Evolutionary conservation across 1,140 invertebrate genomes (phyloP), one percentile per base, ranked within the genome.

Genomic region (Brachionus sp.): DNA sequence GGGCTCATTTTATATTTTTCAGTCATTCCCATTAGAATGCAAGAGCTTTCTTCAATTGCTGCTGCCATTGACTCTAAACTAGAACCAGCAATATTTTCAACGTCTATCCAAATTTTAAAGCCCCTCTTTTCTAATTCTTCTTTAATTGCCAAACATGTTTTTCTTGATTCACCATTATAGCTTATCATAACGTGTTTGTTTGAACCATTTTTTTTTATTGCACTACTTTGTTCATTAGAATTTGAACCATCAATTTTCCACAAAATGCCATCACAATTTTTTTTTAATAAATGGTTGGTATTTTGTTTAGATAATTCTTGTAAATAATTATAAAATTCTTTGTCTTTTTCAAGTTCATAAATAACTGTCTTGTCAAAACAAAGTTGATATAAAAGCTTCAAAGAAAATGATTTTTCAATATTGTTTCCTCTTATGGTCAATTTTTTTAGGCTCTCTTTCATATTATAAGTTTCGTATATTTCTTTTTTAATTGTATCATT

Each of bases 31-130:
- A 88, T 83, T 9, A 89, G 53, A 5, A 89, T 84, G 2, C 88
- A 86, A 62, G 85, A 75, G 0, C 88, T 84, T 29, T 86, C 86
- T 77, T 89, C 88, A 10, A 89, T 87, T 13, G 88, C 88, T 39
- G 86, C 83, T 0, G 88, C 88, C 88, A 89, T 89, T 16, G 87
- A 86, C 75, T 89, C 87, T 19, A 89, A 64, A 33, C 87, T 88
- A 6, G 87, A 84, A 53, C 53, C 66, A 64, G 70, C 66, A 80
- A 85, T 85, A 29, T 85, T 62, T 9, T 85, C 85, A 10, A 86
- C 83, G 57, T 85, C 85, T 29, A 85, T 84, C 85, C 85, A 85
- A 29, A 84, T 77, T 39, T 70, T 70, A 23, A 70, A 70, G 68
- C 68, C 68, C 16, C 7, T 37, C 23, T 44, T 37, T 44, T 70